Evolutionary conservation across 2,888 invertebrate species (phyloP).

Genomic region (Hermaeophaga mercurialis): DNA sequence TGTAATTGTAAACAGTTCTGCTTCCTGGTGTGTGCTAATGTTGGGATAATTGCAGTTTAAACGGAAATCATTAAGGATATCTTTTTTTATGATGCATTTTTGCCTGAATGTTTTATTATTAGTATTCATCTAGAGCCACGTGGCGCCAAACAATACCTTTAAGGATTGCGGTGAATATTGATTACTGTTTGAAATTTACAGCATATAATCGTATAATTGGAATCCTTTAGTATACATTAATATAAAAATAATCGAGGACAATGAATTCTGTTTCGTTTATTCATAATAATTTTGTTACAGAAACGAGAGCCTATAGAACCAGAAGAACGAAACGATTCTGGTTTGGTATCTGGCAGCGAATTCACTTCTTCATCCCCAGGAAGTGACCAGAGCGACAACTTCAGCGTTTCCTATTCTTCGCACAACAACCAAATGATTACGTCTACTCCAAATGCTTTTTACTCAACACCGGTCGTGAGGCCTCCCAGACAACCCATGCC

Average conservation of each 20-base stretch:
- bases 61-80: no score
- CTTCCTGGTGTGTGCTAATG: no score
- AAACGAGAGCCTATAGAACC: constrained; percentile 62
- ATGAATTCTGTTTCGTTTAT: not conserved
- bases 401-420: constrained; percentile 29
- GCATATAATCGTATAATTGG: no score
- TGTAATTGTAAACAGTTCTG: not conserved
- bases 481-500: constrained; percentile 13
- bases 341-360: constrained; percentile 67
- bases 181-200: no score
- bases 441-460: constrained; percentile 44
- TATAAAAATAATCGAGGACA: no score
- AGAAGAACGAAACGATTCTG: constrained; percentile 62
- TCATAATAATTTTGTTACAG: constrained; percentile 53
- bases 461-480: constrained; percentile 35
- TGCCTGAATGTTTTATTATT: no score
- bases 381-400: constrained; percentile 55
- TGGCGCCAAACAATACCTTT: no score
- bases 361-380: constrained; percentile 66
- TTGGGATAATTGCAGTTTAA: no score
- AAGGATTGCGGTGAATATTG: no score
- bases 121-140: no score
- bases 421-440: constrained; percentile 24
- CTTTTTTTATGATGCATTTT: no score
- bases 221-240: no score